Percentiles rank a stretch among this genome's conserved stretches.
Conservation (phyloP, 2,888 invertebrate genomes). For the Plagodis dolabraria region DNA sequence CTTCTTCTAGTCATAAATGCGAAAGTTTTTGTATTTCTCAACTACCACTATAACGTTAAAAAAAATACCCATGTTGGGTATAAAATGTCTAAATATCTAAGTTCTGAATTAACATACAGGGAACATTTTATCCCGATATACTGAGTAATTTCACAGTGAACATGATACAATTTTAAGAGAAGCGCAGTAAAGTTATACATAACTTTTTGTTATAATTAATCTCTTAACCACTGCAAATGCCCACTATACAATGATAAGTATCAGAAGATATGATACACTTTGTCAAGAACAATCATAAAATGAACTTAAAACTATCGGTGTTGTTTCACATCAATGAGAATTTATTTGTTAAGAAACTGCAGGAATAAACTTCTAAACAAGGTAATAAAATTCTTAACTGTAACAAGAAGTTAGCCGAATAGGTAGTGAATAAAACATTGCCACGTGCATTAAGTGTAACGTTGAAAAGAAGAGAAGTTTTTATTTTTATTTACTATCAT, state of each 20-base stretch:
- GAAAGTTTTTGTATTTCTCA: too few species aligned
- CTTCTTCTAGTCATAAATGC: too few species aligned
- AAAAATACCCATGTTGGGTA: too few species aligned
- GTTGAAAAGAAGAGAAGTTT: neutral
- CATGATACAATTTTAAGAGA: too few species aligned
- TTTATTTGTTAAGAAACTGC: slow-evolving; percentile 37
- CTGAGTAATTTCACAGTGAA: too few species aligned
- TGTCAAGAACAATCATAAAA: slow-evolving; percentile 17
- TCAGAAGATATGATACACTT: slow-evolving; percentile 12
- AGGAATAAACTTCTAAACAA: slow-evolving; percentile 36
- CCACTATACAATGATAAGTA: neutral
- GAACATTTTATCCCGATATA: too few species aligned
- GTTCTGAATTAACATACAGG: too few species aligned
- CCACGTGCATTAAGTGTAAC: slow-evolving; percentile 7
- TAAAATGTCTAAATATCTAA: too few species aligned
- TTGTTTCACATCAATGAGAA: slow-evolving; percentile 30
- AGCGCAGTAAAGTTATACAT: too few species aligned
- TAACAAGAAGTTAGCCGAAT: slow-evolving; percentile 35
- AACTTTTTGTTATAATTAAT: too few species aligned
- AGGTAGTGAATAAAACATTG: slow-evolving; percentile 38
- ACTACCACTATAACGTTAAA: too few species aligned
- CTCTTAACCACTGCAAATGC: too few species aligned
- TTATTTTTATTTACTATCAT: neutral
- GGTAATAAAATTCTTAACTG: slow-evolving; percentile 41
- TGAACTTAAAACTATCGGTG: slow-evolving; percentile 24